Base-by-base conservation (phyloP, 2,797 vertebrate genomes). In the Mycteria americana region DNA sequence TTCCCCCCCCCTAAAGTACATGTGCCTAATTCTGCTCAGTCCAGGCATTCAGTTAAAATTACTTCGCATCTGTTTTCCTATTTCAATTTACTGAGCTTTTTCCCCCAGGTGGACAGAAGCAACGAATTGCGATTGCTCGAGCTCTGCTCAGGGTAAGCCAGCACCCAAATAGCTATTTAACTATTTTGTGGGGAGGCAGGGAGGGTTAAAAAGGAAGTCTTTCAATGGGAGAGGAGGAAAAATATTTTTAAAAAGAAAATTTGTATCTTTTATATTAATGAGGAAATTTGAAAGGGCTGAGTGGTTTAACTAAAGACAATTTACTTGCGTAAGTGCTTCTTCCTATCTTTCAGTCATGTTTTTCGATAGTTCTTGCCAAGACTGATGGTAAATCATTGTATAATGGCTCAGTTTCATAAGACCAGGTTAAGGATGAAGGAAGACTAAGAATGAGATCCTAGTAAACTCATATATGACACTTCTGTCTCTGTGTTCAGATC, bases 81-180 rank as follows among this genome's bases (percentile, higher is more conserved):
- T 64, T 91, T 91, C 33, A 84, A 2, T 95, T 65, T 67, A 79
- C 19, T 80, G 41, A 59, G 35, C 28, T 64, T 78, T 88, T 89
- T 24, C 9, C 59, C 37, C 45, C 48, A 99, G 99, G 99, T 97
- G 99, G 99, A 91, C 99, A 99, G 97, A 99, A 99, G 92, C 99
- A 99, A 97, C 98, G 99, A 94, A 99, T 99, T 81, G 99, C 99
- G 1, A 99, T 99, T 68, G 99, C 99, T 92, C 98, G 99, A 95
- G 99, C 99, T 85, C 95, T 99, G 91, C 98, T 99, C 5, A 99
- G 99, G 99, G 99, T 99, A 98, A 97, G 94, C 7, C 50, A 77
- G 22, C 53, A 82, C 33, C 35, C 37, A 54, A 24, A 30, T 4
- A 63, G 24, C 23, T 79, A 16, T 63, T 62, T 37, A 48, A 41